Evolutionary conservation across 1,140 invertebrate species (phyloP).

Genomic region (Nomia melanderi): DNA sequence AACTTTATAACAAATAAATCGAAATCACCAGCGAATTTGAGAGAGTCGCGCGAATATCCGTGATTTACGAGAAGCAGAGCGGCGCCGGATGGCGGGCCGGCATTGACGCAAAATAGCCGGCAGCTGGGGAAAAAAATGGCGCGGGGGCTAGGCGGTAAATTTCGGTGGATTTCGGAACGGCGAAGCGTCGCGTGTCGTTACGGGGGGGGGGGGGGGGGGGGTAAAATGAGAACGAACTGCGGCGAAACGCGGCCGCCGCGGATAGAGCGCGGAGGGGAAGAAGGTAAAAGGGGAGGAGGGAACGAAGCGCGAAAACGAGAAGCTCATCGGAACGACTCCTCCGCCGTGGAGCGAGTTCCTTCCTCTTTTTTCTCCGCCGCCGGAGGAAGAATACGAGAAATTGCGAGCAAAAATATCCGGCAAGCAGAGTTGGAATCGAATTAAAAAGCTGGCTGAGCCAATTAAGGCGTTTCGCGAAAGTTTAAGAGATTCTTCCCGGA

Average conservation of each 20-base stretch:
- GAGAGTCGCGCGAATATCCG: conserved; percentile 42
- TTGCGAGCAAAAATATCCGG: conserved; percentile 51
- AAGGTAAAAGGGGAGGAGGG: neutral
- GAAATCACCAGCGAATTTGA: conserved; percentile 50
- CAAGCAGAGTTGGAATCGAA: conserved; percentile 65
- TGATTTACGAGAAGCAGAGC: conserved; percentile 39
- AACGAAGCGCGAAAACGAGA: neutral
- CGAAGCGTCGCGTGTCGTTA: neutral
- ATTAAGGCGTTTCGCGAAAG: conserved; percentile 78
- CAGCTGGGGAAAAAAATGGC: conserved; percentile 1
- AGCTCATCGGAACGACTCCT: conserved; percentile 9
- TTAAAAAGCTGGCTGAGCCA: conserved; percentile 77
- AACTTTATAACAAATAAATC: conserved; percentile 59
- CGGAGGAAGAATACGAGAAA: conserved; percentile 41
- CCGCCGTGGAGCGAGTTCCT: conserved; percentile 5
- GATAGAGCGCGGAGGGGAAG: neutral
- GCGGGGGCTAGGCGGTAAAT: neutral
- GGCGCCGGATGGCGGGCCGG: conserved; percentile 18
- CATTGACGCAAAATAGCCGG: conserved; percentile 53
- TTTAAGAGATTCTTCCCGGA: conserved; percentile 63
- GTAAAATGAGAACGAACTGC: no score
- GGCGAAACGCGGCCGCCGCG: no score
- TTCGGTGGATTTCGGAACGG: conserved; percentile 3
- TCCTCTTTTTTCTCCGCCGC: neutral
- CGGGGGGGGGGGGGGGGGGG: no score